Conservation (phyloP, 2,113 vertebrate species). For the Gymnarchus niloticus region DNA sequence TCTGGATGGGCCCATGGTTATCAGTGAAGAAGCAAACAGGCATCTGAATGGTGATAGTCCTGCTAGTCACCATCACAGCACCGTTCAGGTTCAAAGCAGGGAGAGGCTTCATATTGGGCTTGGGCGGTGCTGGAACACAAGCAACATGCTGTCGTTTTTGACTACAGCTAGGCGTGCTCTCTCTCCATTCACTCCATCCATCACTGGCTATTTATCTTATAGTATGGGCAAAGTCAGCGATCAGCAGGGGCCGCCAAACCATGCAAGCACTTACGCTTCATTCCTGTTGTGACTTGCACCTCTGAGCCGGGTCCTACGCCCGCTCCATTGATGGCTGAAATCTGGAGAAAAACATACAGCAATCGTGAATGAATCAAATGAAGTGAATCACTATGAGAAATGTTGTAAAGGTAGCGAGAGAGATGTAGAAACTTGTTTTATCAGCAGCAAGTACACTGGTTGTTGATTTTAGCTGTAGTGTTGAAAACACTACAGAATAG, state of each 20-base stretch:
- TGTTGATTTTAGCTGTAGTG: not conserved
- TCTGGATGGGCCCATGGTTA: conserved; percentile 84
- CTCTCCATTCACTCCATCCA: too few relatives aligned
- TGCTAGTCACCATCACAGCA: conserved; percentile 75
- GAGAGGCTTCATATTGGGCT: conserved; percentile 72
- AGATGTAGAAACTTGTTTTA: not conserved
- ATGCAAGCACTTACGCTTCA: conserved; percentile 51
- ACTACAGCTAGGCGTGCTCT: too few relatives aligned
- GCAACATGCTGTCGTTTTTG: not conserved
- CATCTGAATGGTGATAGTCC: conserved; percentile 84
- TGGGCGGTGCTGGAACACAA: conserved; percentile 68
- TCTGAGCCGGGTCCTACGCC: conserved; percentile 82
- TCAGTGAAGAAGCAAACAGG: conserved; percentile 91
- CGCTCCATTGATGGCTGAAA: conserved; percentile 85
- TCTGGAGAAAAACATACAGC: conserved; percentile 57
- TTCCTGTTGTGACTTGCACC: conserved; percentile 82
- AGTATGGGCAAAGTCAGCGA: not conserved
- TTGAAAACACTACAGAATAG: not conserved
- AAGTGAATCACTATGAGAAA: not conserved
- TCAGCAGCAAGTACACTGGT: not conserved
- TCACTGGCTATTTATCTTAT: not conserved
- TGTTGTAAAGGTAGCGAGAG: not conserved
- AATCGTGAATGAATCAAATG: conserved; percentile 1
- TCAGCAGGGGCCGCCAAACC: not conserved
- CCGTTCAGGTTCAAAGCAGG: conserved; percentile 70